Evolutionary conservation across 2,797 vertebrate species (phyloP), one percentile per base, ranked within the genome.

Genomic region (Naso thynnoides): DNA sequence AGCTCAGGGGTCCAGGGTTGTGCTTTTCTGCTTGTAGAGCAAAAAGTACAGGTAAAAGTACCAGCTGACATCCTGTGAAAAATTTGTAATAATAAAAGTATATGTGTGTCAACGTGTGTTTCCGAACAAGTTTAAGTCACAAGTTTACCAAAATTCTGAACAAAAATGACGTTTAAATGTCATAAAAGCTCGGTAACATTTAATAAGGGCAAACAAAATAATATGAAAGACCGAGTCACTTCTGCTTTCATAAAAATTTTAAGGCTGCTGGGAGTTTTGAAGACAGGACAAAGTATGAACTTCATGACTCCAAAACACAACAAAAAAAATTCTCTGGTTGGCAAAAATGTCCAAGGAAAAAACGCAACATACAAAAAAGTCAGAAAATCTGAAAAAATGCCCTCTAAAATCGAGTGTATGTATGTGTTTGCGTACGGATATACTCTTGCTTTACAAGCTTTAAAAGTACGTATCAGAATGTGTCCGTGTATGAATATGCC

Each of bases 401-500:
- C 10, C 18, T 54, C 10, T 48, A 3, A 41, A 16, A 8, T 36
- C 6, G 61, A 45, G 29, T 47, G 53, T 19, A 39, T 19, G 3
- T 38, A 33, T 8, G 48, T 41, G 36, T 26, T 38, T 31, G 23
- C 8, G 31, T 26, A 0, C 48, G n/a, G n/a, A 52, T 2, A 33
- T 0, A 27, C 10, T 72, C 6, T 31, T 60, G 18, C 69, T 52
- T 73, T 53, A 47, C 18, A 59, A 49, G 19, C 60, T 9, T 52
- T 66, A 2, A 68, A 65, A 64, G 18, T 55, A 23, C 18, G 48
- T 48, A 29, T 64, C 11, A 9, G 42, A 67, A 44, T 8, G 24
- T 54, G 56, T 70, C 47, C 33, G 71, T 56, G 26, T 79, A 52
- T 69, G 53, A 66, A 62, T 71, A 73, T 75, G 36, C 31, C 60